Evolutionary conservation across 2,797 vertebrate genomes (phyloP), one percentile per base, ranked within the genome.

Genomic region (Antrozous pallidus): DNA sequence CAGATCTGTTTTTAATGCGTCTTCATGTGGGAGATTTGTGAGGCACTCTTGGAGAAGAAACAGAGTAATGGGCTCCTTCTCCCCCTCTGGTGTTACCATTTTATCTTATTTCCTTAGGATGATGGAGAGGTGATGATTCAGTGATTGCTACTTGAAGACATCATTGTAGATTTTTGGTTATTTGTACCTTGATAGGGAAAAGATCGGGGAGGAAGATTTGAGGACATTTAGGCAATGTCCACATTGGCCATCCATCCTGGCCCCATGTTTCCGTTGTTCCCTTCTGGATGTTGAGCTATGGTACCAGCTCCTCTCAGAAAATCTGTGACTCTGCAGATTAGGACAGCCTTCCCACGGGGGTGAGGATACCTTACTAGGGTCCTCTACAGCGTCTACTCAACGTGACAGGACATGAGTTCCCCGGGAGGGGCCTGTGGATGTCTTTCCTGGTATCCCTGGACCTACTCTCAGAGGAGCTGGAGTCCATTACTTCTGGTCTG

Each of bases 51-150:
- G 10, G 71, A n/a, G 47, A 70, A 88, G 73, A 88, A 18, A 51
- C 49, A 40, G 20, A 24, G 24, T 22, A 63, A n/a, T 24, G 40
- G 80, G 13, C 33, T 3, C 26, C 33, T 1, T 24, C 9, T 8
- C 18, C 1, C 0, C 13, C 28, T 18, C 6, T 40, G 65, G 0
- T 5, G n/a, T 42, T 54, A 14, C n/a, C 14, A 11, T 45, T 36
- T 70, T 63, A 20, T 58, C 42, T 38, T 90, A 4, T 22, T 13
- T 36, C 16, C 5, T 26, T 24, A 24, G 42, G 40, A 8, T 86
- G 26, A 33, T 2, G 3, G 71, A 16, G 78, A 38, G 42, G 12
- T 13, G 54, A 33, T 13, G 24, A n/a, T 54, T 73, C 49, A 33
- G 26, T 33, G 33, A 65, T 6, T 33, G 45, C 11, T 70, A 4